A percentile compares a stretch with the other conserved stretches of the same genome.
phyloP scores from a whole-genome alignment of 2,797 vertebrate genomes.

The Sebastes wilsoni region DNA sequence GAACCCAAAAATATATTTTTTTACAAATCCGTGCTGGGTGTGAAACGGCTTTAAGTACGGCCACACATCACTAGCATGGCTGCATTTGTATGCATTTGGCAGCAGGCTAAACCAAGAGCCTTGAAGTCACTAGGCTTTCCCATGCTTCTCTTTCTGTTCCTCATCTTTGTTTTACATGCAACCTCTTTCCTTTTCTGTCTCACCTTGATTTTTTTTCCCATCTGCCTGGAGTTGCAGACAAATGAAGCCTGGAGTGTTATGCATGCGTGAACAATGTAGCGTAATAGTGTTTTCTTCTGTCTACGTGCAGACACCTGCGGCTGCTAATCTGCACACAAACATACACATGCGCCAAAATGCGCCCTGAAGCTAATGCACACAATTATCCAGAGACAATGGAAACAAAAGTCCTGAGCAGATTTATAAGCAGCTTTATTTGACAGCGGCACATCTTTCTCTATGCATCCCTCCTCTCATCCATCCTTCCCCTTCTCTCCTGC shows the following conservation, averaged over 20 bases:
- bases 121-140: background rate
- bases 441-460: slow-evolving; percentile 7
- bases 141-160: background rate
- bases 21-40: too few species aligned
- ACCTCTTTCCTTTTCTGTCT: background rate
- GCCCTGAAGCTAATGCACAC: slow-evolving; percentile 11
- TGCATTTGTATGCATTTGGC: background rate
- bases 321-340: slow-evolving; percentile 31
- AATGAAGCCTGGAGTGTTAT: slow-evolving; percentile 35
- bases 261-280: slow-evolving; percentile 36
- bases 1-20: too few species aligned
- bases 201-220: background rate
- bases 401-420: slow-evolving; percentile 25
- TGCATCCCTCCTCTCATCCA: background rate
- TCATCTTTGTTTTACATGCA: background rate
- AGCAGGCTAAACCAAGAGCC: background rate
- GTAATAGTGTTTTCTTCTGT: background rate
- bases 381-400: slow-evolving; percentile 44
- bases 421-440: slow-evolving; percentile 40
- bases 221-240: slow-evolving; percentile 28
- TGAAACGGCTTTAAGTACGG: too few species aligned
- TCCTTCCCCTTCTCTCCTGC: background rate
- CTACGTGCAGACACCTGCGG: slow-evolving; percentile 41
- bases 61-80: too few species aligned
- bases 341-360: slow-evolving; percentile 1